Conservation (phyloP, 2,113 vertebrate species). For the Gavia stellata region DNA sequence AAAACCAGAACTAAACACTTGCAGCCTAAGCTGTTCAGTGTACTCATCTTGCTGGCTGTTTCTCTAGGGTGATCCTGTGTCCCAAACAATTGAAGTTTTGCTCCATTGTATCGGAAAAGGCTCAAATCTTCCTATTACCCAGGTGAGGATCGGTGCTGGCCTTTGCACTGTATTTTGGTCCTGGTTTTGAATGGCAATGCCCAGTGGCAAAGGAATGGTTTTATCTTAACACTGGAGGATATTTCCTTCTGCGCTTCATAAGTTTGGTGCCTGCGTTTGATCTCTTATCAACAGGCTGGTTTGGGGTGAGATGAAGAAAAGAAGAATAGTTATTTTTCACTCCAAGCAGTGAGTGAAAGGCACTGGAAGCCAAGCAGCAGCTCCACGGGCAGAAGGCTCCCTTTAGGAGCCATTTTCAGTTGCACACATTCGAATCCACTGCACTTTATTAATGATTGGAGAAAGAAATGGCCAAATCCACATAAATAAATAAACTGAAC, state of each 20-base stretch:
- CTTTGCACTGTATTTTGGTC: neutral
- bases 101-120: neutral
- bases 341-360: neutral
- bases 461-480: neutral
- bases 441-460: neutral
- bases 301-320: neutral
- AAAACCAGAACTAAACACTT: neutral
- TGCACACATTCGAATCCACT: neutral
- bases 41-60: neutral
- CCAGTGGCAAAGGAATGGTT: neutral
- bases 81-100: neutral
- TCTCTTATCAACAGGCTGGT: neutral
- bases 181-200: neutral
- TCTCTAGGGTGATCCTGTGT: neutral
- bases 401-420: neutral
- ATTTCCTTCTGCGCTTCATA: neutral
- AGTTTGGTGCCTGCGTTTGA: neutral
- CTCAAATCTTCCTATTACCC: neutral
- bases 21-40: neutral
- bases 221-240: neutral
- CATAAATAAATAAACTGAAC: neutral
- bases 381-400: neutral
- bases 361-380: neutral
- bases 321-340: neutral
- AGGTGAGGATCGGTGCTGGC: neutral